Evolutionary conservation across 2,113 vertebrate species (phyloP), one percentile per base, ranked within the genome.

Genomic region (Melanerpes formicivorus): DNA sequence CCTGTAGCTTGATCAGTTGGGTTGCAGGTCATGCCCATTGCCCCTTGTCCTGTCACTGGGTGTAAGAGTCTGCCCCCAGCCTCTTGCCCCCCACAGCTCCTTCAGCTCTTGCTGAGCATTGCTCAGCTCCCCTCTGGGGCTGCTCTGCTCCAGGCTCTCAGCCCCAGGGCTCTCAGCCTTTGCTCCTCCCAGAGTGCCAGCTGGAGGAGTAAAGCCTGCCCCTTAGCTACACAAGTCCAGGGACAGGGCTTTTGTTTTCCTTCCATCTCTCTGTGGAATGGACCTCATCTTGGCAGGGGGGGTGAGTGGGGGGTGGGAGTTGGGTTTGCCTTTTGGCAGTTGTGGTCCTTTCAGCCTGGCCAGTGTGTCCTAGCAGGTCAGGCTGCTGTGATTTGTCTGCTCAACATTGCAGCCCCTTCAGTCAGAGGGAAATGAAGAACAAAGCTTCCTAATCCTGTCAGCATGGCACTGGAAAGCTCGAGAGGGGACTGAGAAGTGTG

Each of bases 361-460:
- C 81, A 86, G 29, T 29, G 9, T 34, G 63, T 84, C 70, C 90
- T 14, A 62, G 26, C 46, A 3, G 34, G 50, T 34, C 77, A 60
- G 80, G 80, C 92, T 88, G 30, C 80, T 52, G 84, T 58, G 86
- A 76, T 86, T 87, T n/a, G 23, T 66, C 87, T 80, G 67, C 76
- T 95, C 90, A 71, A 60, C 29, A 16, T 14, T 7, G 18, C 59
- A 73, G 9, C 64, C 64, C 65, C 59, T 70, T 64, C 76, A 79
- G 67, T 69, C 4, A 40, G 64, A 8, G 37, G 70, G 62, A 13
- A 25, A 66, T 81, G 54, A 60, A 40, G 55, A 79, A 32, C 29
- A 3, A 34, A 71, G 14, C 46, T 83, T 88, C 40, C 70, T 59
- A 40, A 58, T 50, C 27, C 5, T 87, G 77, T 87, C 90, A 76